Percentiles rank a stretch among this genome's conserved stretches.
Evolutionary conservation across 2,113 vertebrate genomes (phyloP).

Genomic region (Anhinga anhinga): DNA sequence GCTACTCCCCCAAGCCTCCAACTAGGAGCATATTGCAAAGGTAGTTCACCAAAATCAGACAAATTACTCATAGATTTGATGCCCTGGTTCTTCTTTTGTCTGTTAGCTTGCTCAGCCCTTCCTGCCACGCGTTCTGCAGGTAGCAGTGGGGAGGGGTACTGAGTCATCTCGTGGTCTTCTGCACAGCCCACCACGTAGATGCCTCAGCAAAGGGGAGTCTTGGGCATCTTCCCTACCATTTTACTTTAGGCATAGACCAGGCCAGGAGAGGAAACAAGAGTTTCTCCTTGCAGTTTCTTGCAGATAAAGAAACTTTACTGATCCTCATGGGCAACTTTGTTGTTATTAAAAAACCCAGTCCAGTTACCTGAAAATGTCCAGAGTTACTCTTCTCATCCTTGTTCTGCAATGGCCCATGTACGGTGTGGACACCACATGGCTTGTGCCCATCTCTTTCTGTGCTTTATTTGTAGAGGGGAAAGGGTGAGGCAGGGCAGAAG

Average conservation of each 20-base stretch:
- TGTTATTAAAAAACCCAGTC: neutral
- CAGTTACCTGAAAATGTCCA: neutral
- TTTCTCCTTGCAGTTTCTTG: neutral
- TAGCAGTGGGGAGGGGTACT: neutral
- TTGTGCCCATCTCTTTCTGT: neutral
- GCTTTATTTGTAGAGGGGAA: neutral
- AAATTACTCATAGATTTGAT: accelerated
- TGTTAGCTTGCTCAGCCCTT: neutral
- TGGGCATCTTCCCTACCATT: neutral
- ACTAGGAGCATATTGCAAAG: neutral
- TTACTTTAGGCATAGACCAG: neutral
- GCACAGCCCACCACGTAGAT: accelerated
- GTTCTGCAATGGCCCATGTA: neutral
- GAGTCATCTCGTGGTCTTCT: neutral
- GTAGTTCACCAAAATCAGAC: neutral
- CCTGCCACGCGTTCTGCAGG: accelerated
- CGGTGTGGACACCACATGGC: too few relatives aligned
- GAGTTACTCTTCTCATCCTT: neutral
- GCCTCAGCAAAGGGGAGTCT: neutral
- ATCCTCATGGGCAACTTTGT: accelerated
- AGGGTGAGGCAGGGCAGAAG: neutral
- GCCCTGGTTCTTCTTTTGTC: neutral
- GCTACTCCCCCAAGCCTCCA: neutral
- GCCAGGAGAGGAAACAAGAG: neutral
- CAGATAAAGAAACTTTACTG: neutral